Base-by-base conservation (phyloP, 2,888 invertebrate genomes). In the Polyploca ridens region DNA sequence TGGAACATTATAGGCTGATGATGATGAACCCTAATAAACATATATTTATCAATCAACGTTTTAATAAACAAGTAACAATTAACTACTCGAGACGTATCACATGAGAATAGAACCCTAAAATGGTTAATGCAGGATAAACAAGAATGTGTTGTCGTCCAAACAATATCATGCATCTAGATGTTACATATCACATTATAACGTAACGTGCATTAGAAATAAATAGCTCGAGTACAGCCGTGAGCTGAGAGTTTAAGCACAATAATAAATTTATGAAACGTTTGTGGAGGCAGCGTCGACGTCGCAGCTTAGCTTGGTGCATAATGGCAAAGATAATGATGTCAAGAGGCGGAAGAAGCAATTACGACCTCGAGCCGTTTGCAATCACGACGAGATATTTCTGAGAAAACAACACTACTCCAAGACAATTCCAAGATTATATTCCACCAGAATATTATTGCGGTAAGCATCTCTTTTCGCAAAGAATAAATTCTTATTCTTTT, bases 301-400 rank as follows among this genome's bases (percentile, higher is more conserved):
- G 75, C 76, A 83, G 83, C 84, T 89, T 85, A 89, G 81, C 82
- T 74, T 74, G 83, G 81, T 88, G 87, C 88, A 90, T 90, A 90
- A 90, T 89, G 81, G 85, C 89, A 87, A 87, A 90, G 88, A 90
- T 91, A 90, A 91, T 90, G 87, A 89, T 86, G 87, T 89, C 89
- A 90, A 85, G 87, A 84, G 83, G 87, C 91, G 90, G 89, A 90
- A 91, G 89, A 90, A 91, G 86, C 91, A 91, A 92, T 92, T 90
- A 91, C 87, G 84, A 77, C 80, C 84, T 82, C 83, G 80, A 83
- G 80, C 76, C 81, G 81, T 83, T 83, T 84, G 86, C 87, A 85
- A 88, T 89, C 87, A 83, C 81, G 84, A 67, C 76, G 81, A 79
- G 83, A 82, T 84, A 82, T 85, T 86, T 83, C 84, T 73, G 72